Percentiles rank a stretch among this genome's conserved stretches.
Evolutionary conservation across 2,113 vertebrate species (phyloP).

Genomic region (Conger conger): DNA sequence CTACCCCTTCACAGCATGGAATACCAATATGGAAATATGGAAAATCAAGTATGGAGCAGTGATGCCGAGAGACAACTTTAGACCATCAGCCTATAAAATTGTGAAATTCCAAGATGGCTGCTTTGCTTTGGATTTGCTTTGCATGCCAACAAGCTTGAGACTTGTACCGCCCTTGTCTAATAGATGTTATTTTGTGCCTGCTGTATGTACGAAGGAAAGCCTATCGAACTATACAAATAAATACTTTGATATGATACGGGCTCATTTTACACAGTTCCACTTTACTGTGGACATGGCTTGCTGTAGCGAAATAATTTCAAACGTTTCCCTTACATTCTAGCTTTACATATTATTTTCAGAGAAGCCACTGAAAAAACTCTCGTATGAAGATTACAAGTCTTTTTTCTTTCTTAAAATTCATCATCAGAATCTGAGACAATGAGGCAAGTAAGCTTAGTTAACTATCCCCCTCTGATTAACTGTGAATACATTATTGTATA

Average conservation of each 20-base stretch:
- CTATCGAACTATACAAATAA: not conserved
- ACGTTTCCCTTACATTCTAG: not conserved
- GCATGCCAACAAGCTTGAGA: not conserved
- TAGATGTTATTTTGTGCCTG: not conserved
- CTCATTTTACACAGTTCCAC: not conserved
- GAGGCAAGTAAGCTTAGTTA: not conserved
- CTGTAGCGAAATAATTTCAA: not conserved
- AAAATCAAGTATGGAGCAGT: constrained; percentile 3
- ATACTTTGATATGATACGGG: not conserved
- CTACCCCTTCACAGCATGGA: not conserved
- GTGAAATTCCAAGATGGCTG: not conserved
- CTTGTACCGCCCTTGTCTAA: not conserved
- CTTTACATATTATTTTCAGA: not conserved
- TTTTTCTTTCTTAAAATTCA: constrained; percentile 23
- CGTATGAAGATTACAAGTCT: not conserved
- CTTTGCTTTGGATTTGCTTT: not conserved
- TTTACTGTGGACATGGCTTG: not conserved
- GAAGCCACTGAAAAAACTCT: not conserved
- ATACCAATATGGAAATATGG: not conserved
- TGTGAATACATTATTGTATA: constrained; percentile 51
- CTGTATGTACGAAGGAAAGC: not conserved
- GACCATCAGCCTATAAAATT: not conserved
- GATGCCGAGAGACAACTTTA: not conserved
- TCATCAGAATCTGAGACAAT: constrained; percentile 14
- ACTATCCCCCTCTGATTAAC: constrained; percentile 39